Evolutionary conservation across 2,113 vertebrate genomes (phyloP), one percentile per base, ranked within the genome.

Genomic region (Etia nguti): DNA sequence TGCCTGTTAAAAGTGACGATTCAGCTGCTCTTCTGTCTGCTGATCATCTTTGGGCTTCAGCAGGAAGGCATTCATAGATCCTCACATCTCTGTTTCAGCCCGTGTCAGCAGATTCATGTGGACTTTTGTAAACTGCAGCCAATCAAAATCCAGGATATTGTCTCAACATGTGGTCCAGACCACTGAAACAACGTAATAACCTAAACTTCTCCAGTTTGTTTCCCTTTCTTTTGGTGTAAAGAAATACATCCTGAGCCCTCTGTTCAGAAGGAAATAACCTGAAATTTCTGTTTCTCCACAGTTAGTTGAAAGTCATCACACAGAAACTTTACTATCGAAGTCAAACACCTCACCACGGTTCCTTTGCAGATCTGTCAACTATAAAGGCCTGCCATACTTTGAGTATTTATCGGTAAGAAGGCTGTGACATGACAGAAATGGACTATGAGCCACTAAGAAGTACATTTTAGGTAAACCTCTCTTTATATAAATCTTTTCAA

Each of bases 381-480:
- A 4, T 68, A 68, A 24, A 68, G 62, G 2, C 1, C 36, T 68
- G 20, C 29, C 29, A 62, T 11, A 41, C 38, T 62, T 36, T 36
- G 31, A 62, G 59, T 62, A 24, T 41, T 2, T 43, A 70, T 24
- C 36, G 10, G 22, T 43, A 43, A 70, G n/a, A 43, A 0, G 0
- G n/a, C 13, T 38, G 3, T 70, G 1, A 68, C 20, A 15, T 70
- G 62, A 41, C n/a, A 22, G 36, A 70, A 41, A 22, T 3, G 1
- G 2, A 70, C 36, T 15, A 24, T 15, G 11, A 70, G 22, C 65
- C 13, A 46, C 38, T 43, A 1, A 70, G n/a, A 70, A 46, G 13
- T 24, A 10, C 16, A 43, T 43, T 24, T 70, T 5, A 3, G 8
- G 1, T 41, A 41, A 70, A 43, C n/a, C 13, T 73, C 38, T 73